phyloP scores from a whole-genome alignment of 2,113 vertebrate genomes.

The Macrotis lagotis region DNA sequence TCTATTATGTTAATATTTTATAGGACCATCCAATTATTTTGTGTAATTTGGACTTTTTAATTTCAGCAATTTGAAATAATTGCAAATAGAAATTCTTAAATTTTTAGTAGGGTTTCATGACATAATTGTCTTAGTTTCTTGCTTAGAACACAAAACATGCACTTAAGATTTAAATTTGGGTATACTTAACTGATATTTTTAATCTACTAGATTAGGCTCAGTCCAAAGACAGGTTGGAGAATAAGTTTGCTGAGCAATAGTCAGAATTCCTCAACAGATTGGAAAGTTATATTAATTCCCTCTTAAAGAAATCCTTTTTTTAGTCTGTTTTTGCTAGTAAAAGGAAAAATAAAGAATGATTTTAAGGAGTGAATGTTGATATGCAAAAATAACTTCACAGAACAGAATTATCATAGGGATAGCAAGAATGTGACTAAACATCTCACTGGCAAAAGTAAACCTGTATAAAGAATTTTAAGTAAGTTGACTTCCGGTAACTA shows the following conservation, averaged over 20 bases:
- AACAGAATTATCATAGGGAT: neutral
- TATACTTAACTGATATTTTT: neutral
- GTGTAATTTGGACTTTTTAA: neutral
- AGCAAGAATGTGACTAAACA: neutral
- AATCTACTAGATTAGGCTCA: neutral
- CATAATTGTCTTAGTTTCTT: neutral
- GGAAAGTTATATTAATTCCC: neutral
- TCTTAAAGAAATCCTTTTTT: conserved; percentile 10
- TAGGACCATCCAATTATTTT: neutral
- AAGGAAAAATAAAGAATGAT: neutral
- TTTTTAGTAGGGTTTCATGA: neutral
- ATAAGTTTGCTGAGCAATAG: neutral
- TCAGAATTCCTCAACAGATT: neutral
- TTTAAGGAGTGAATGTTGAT: neutral
- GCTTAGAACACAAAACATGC: neutral
- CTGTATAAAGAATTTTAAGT: neutral
- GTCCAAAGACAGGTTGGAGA: neutral
- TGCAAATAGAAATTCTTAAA: conserved; percentile 6
- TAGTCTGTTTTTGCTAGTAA: conserved; percentile 7
- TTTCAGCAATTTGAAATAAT: conserved; percentile 6
- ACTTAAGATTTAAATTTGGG: neutral
- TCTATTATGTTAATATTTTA: neutral
- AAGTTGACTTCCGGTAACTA: neutral
- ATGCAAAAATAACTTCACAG: neutral
- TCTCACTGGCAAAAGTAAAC: neutral